Evolutionary conservation across 2,888 invertebrate species (phyloP).

Genomic region (Micoletzkya japonica): DNA sequence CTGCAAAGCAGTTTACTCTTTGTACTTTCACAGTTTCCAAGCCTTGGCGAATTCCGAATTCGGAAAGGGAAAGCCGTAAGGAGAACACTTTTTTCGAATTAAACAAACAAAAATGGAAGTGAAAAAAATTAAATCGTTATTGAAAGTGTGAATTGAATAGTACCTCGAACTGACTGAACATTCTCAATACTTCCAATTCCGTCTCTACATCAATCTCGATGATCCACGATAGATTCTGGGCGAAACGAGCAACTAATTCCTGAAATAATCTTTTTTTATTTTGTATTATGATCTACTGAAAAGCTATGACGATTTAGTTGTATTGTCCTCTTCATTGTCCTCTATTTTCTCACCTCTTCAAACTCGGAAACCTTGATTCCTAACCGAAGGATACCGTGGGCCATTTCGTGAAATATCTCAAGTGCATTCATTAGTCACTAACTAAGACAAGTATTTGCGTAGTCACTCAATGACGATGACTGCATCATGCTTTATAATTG

Average conservation of each 20-base stretch:
- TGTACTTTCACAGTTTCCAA: background rate
- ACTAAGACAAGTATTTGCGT: background rate
- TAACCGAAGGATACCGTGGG: constrained; percentile 15
- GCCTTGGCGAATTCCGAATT: too few species aligned
- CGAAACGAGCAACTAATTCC: constrained; percentile 11
- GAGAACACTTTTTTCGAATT: too few species aligned
- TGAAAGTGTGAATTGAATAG: too few species aligned
- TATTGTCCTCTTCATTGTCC: too few species aligned
- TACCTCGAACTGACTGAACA: constrained; percentile 2
- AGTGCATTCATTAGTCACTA: background rate
- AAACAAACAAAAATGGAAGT: background rate
- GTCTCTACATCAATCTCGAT: constrained; percentile 18
- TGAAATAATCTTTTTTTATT: too few species aligned
- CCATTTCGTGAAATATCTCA: constrained; percentile 24
- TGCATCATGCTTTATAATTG: too few species aligned
- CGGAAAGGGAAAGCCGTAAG: too few species aligned
- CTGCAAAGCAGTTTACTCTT: background rate
- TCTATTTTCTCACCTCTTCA: background rate
- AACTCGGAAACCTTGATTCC: background rate
- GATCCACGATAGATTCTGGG: constrained; percentile 14
- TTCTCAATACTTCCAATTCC: constrained; percentile 1
- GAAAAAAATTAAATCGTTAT: background rate
- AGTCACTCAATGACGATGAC: background rate
- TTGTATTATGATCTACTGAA: background rate
- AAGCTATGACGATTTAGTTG: too few species aligned